Evolutionary conservation across 1,140 invertebrate genomes (phyloP), one percentile per base, ranked within the genome.

Genomic region (Ips nitidus): DNA sequence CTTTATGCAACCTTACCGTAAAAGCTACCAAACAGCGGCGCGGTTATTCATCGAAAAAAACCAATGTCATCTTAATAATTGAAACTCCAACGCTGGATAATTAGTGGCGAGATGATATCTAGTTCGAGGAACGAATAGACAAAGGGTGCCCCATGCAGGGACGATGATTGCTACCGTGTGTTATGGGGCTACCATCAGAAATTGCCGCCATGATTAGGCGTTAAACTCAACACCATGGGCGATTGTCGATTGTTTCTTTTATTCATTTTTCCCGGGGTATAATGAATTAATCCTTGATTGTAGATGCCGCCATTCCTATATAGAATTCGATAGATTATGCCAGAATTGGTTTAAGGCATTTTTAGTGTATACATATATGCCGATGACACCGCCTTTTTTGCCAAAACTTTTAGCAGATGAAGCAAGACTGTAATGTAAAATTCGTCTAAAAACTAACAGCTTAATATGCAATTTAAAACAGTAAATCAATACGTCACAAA

Each of bases 111-210:
- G 72, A 75, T 75, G 68, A 68, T 73, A 73, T 71, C 72, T 63
- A 59, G 55, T 71, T 57, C 42, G 39, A 52, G 52, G 53, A 64
- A 70, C 64, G 57, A n/a, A 43, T 62, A 71, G 67, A 75, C 73
- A 74, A 75, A 70, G 59, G 66, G 41, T 69, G 50, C 71, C 73
- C 66, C 74, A 74, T 74, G 73, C 61, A 50, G 74, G 52, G 73
- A 63, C 64, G 61, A 66, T 74, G 73, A 75, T 75, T 75, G 74
- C 74, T 75, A 75, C 74, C 71, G 74, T 75, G 66, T 71, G 70
- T 41, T 47, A 55, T 53, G 41, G 52, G 62, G 40, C 42, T 22
- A 37, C 37, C 43, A 22, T 66, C 42, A 7, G 36, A 57, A 66
- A 58, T 40, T 39, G 55, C 43, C 64, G 64, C 53, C 53, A 58